A percentile compares a stretch with the other conserved stretches of the same genome.
These are phyloP conservation scores for Speoplatyrhinus poulsoni DNA, from an alignment of 2,113 vertebrate genomes.

Conservation along the genomic window DNA sequence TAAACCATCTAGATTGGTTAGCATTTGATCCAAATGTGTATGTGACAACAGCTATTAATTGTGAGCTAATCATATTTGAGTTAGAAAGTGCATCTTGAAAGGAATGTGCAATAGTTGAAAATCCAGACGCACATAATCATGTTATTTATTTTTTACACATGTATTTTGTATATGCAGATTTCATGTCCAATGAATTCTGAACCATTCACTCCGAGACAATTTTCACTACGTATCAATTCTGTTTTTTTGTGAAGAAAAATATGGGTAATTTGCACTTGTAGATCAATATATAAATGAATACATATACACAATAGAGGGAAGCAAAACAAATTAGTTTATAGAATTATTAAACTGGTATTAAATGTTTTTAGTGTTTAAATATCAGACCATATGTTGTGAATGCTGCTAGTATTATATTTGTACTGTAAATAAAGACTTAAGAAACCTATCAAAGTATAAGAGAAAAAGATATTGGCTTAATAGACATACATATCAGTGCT, in stretches of 20 bases:
- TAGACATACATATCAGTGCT: slow-evolving; percentile 73
- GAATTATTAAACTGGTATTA: slow-evolving; percentile 66
- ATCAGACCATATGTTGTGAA: slow-evolving; percentile 76
- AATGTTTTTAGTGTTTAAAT: slow-evolving; percentile 78
- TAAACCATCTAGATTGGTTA: slow-evolving; percentile 54
- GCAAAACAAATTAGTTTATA: slow-evolving; percentile 73
- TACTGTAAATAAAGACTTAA: slow-evolving; percentile 73
- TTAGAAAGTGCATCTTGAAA: slow-evolving; percentile 64
- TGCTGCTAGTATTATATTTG: slow-evolving; percentile 80
- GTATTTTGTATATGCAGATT: slow-evolving; percentile 77
- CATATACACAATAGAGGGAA: slow-evolving; percentile 55
- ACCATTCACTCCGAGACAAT: slow-evolving; percentile 67
- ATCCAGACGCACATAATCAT: slow-evolving; percentile 72
- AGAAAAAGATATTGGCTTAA: slow-evolving; percentile 52
- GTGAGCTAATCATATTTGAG: slow-evolving; percentile 43
- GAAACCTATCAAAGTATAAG: slow-evolving; percentile 58
- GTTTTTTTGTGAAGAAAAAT: slow-evolving; percentile 24
- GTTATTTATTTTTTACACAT: slow-evolving; percentile 82
- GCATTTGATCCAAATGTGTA: slow-evolving; percentile 54
- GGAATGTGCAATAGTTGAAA: slow-evolving; percentile 74
- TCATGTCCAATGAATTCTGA: slow-evolving; percentile 59
- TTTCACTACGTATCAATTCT: slow-evolving; percentile 62
- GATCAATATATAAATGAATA: slow-evolving; percentile 68
- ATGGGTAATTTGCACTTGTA: slow-evolving; percentile 78
- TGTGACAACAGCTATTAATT: slow-evolving; percentile 37